These are phyloP conservation scores for Oryzias curvinotus DNA, from an alignment of 2,113 vertebrate species.

Conservation along the genomic window DNA sequence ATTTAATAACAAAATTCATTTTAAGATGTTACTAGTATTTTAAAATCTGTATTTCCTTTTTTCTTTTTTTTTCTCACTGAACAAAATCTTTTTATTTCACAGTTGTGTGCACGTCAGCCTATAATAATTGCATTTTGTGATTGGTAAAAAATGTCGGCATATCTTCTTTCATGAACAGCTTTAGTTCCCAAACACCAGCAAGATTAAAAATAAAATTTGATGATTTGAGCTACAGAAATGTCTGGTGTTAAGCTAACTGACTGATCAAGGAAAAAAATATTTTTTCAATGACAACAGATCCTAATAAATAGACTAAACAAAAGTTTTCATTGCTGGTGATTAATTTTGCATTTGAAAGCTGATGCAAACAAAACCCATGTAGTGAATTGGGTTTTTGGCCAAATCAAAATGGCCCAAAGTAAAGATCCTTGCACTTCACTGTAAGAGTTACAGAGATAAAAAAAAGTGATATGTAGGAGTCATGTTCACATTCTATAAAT, in stretches of 20 bases:
- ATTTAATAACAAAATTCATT: no score
- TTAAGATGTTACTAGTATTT: no score
- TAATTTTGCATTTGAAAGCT: conserved; percentile 6
- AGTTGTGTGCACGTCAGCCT: conserved; percentile 31
- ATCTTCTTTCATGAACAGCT: conserved; percentile 27
- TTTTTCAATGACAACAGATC: conserved; percentile 6
- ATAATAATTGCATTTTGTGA: conserved; percentile 17
- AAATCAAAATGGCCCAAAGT: background rate
- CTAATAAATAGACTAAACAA: conserved; percentile 41
- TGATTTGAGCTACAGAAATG: conserved; percentile 21
- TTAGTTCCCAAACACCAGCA: conserved; percentile 12
- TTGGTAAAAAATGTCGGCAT: conserved; percentile 27
- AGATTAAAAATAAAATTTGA: conserved; percentile 13
- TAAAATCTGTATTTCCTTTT: no score
- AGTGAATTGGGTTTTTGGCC: background rate
- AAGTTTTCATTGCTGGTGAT: conserved; percentile 21
- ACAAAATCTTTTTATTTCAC: conserved; percentile 42
- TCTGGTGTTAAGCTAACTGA: background rate
- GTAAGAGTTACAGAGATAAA: background rate
- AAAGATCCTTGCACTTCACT: background rate
- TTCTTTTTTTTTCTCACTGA: no score
- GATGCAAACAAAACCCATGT: background rate
- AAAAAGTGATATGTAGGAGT: background rate
- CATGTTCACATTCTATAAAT: no score
- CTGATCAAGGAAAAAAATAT: conserved; percentile 24